Base-by-base conservation (phyloP, 2,888 invertebrate species). In the Podotricha telesiphe region DNA sequence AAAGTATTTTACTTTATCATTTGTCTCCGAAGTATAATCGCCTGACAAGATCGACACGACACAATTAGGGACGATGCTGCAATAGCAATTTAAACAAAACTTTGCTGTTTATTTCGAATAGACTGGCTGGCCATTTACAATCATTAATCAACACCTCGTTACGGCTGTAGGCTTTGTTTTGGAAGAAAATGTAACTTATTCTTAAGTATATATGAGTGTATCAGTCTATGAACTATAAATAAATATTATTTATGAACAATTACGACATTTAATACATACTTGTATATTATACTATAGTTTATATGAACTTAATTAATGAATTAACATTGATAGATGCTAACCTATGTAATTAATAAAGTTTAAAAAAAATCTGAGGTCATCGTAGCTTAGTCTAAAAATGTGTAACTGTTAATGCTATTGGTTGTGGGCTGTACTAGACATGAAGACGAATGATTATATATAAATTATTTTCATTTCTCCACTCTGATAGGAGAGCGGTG, bases 81-180 rank as follows among this genome's bases (percentile, higher is more conserved):
- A 78, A 82, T 84, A 84, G 81, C 81, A 78, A 84, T 86, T 84
- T 83, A 81, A 81, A 80, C 79, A 79, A 82, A 86, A 88, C 79
- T 87, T 87, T 82, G 79, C 84, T 87, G 86, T 86, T 86, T 84
- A 84, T 82, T 80, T 72, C 72, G 70, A 82, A 81, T 80, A 75
- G 72, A 78, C 76, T 73, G 84, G 84, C 76, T 73, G 84, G 84
- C 84, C 84, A 83, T 84, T 82, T 67, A 64, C 70, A 72, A 80
- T 81, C 76, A 88, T 89, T 86, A 87, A 89, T 89, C 88, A 86
- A 70, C 74, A 79, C 79, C 80, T 83, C 82, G 84, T 85, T 80
- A 76, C 40, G 28, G 13, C 10, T 22, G 42, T 59, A 42, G 34
- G 28, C 37, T 67, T 67, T 67, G 75, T 67, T 51, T 63, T 42